Evolutionary conservation across 2,888 invertebrate species (phyloP).

Genomic region (Pedicia rivosa): DNA sequence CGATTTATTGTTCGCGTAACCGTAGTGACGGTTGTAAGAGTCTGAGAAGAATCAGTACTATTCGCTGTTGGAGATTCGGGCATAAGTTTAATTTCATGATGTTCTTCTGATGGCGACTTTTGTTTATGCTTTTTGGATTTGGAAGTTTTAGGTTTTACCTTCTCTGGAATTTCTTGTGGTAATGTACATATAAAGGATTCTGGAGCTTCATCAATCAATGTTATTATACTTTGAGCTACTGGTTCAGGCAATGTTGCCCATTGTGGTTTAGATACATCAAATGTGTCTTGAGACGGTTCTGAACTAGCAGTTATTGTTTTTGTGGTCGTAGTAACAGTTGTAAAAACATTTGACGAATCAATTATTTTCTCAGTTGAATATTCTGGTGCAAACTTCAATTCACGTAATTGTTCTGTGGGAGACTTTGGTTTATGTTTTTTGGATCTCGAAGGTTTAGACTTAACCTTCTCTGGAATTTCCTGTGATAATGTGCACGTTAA

Average conservation of each 20-base stretch:
- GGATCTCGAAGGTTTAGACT: no score
- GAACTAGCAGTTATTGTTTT: not conserved
- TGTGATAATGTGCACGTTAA: no score
- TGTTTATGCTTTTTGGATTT: not conserved
- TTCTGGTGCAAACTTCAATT: no score
- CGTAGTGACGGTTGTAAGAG: not conserved
- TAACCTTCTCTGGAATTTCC: no score
- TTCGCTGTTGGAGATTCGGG: not conserved
- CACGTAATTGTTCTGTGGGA: no score
- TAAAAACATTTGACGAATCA: no score
- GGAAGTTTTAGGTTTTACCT: not conserved
- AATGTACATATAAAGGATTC: not conserved
- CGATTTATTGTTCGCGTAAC: not conserved
- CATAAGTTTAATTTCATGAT: not conserved
- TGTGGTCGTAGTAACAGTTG: not conserved
- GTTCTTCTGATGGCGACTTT: not conserved
- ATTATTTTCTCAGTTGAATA: no score
- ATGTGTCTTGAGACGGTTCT: not conserved
- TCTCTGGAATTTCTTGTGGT: not conserved
- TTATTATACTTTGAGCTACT: no score
- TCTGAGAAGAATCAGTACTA: not conserved
- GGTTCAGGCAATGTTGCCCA: no score
- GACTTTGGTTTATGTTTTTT: no score
- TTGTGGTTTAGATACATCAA: no score
- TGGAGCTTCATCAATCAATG: not conserved